Base-by-base conservation (phyloP, 2,888 invertebrate species). In the Latrodectus elegans region DNA sequence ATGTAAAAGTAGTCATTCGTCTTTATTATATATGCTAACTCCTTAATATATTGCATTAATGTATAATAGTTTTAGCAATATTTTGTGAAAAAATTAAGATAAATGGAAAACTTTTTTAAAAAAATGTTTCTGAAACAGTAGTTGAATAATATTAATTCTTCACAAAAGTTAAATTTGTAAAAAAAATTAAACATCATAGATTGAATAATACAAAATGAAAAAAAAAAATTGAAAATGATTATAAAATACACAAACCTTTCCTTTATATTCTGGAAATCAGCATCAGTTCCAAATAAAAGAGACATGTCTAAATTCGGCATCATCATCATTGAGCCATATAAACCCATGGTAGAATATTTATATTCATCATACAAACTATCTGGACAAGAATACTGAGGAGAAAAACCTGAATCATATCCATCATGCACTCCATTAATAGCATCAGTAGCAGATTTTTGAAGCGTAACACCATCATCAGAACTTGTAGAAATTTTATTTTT, bases 321-420 rank as follows among this genome's bases (percentile, higher is more conserved):
- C 78, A 89, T 84, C 88, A 88, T 84, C 72, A 81, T 84, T 22
- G 81, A 77, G n/a, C 89, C 89, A 84, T 89, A 87, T 12, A 89
- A 64, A 15, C 83, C 71, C 68, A 87, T 80, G 15, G 74, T 74
- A 10, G 86, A 68, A 64, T 84, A 89, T 55, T 86, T 78, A 81
- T 87, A 89, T 14, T 84, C 87, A 68, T 89, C 89, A 53, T 80
- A 88, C 53, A 88, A 74, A 12, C 77, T 84, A 11, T 88, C 88
- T 10, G 84, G 79, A 60, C 78, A 88, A 26, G 81, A 81, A 87
- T 77, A 87, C 26, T 81, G 86, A 71, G 86, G 86, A 2, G 81
- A 81, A 49, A 76, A 86, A 17, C 72, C 72, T 22, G 76, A 71
- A 68, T 81, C 81, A 11, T 11, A 49, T 10, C 26, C 68, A 60